Evolutionary conservation across 2,797 vertebrate genomes (phyloP).

Genomic region (Rhabdomys pumilio): DNA sequence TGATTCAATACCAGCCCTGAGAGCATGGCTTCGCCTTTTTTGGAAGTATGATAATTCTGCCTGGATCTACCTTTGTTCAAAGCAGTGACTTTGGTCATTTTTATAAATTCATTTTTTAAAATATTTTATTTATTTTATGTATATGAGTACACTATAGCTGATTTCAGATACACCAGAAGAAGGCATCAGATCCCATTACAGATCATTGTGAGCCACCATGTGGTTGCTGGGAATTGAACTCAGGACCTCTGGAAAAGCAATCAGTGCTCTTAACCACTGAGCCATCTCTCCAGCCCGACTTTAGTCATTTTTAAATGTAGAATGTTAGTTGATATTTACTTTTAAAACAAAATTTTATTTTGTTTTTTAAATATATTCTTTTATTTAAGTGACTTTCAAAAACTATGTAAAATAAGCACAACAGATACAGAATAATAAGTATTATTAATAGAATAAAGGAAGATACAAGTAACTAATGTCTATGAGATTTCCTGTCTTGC

Average conservation of each 20-base stretch:
- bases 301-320: slow-evolving; percentile 24
- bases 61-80: neutral
- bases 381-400: neutral
- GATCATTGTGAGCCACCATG: too few relatives aligned
- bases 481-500: neutral
- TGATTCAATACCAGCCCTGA: neutral
- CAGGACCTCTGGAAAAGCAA: too few relatives aligned
- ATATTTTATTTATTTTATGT: too few relatives aligned
- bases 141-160: too few relatives aligned
- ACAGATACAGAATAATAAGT: neutral
- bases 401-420: neutral
- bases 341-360: neutral
- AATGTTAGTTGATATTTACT: slow-evolving; percentile 43
- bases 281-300: too few relatives aligned
- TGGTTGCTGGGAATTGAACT: too few relatives aligned
- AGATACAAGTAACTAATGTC: neutral
- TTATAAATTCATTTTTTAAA: too few relatives aligned
- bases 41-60: neutral
- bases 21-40: neutral
- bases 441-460: neutral
- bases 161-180: too few relatives aligned
- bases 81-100: slow-evolving; percentile 23
- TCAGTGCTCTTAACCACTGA: too few relatives aligned
- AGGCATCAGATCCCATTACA: too few relatives aligned
- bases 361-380: neutral